Base-by-base conservation (phyloP, 2,113 vertebrate species). In the Sorex fumeus region DNA sequence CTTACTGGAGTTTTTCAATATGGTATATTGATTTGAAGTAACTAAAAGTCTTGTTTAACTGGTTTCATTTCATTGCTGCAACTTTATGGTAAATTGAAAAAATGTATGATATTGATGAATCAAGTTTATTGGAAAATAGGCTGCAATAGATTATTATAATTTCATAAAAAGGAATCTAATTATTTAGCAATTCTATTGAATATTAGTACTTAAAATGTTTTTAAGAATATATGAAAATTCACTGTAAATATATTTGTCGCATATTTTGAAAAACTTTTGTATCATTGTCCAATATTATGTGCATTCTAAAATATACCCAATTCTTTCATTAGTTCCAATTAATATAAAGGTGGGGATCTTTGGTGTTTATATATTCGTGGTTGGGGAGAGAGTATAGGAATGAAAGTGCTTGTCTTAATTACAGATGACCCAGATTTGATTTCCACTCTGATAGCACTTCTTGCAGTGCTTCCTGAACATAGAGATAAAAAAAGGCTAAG, bases 201-300 rank as follows among this genome's bases (percentile, higher is more conserved):
- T 40, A 13, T 16, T 87, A n/a, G n/a, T n/a, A 32, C 21, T 83
- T 78, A 91, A 77, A 43, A 34, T 53, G 77, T 12, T 64, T 64
- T 43, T 64, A 4, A 10, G 9, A 36, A 57, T 78, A 43, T 43
- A 72, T 82, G 43, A 81, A 50, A 83, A 70, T 75, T 80, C n/a
- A n/a, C n/a, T n/a, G n/a, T n/a, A n/a, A 50, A 50, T 50, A 50
- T 50, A 50, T 21, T 15, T 18, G 6, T 18, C 21, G 16, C 0
- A 9, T 84, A 79, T 72, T 71, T 45, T 19, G 82, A 72, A 88
- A 53, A 2, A 19, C n/a, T 74, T 84, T 80, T 76, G 87, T 25
- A 6, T 12, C 18, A 53, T 43, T 30, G n/a, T 3, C 34, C 69
- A 90, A 83, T 90, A 57, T 36, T 71, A 40, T 40, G 25, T 40